A percentile compares a stretch with the other conserved stretches of the same genome.
phyloP scores from a whole-genome alignment of 2,113 vertebrate species.

The Erythrocercus mccallii region DNA sequence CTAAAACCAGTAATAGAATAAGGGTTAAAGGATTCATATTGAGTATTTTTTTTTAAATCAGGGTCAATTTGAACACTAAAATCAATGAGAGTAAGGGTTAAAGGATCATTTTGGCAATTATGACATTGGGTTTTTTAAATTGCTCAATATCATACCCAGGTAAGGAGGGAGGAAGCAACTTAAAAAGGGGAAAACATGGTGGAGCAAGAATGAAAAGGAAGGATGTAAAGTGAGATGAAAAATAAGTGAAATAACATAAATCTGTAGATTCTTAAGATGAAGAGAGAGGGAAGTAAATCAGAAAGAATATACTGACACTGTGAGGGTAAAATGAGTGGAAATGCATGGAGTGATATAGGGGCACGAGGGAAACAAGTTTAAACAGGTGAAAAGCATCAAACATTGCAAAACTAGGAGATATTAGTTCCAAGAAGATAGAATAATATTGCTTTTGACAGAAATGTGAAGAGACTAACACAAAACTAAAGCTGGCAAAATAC shows the following conservation, averaged over 20 bases:
- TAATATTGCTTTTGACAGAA: not conserved
- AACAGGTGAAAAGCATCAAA: not conserved
- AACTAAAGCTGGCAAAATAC: not conserved
- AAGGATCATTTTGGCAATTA: not conserved
- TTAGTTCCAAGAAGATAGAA: not conserved
- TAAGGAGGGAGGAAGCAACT: not conserved
- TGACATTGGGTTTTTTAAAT: not conserved
- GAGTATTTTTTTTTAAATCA: not conserved
- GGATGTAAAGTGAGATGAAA: not conserved
- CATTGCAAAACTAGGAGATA: not conserved
- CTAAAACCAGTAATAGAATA: not conserved
- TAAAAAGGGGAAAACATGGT: not conserved
- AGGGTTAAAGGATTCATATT: not conserved
- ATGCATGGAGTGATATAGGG: not conserved
- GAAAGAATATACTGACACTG: not conserved
- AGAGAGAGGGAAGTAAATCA: not conserved
- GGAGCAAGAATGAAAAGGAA: not conserved
- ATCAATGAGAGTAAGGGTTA: not conserved
- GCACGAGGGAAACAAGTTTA: not conserved
- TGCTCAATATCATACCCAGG: not conserved
- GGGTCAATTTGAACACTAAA: not conserved
- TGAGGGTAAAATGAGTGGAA: not conserved
- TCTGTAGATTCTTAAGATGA: not conserved
- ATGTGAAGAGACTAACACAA: not conserved
- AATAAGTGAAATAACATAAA: not conserved